Base-by-base conservation (phyloP, 1,140 invertebrate species). In the Ericerus pela region DNA sequence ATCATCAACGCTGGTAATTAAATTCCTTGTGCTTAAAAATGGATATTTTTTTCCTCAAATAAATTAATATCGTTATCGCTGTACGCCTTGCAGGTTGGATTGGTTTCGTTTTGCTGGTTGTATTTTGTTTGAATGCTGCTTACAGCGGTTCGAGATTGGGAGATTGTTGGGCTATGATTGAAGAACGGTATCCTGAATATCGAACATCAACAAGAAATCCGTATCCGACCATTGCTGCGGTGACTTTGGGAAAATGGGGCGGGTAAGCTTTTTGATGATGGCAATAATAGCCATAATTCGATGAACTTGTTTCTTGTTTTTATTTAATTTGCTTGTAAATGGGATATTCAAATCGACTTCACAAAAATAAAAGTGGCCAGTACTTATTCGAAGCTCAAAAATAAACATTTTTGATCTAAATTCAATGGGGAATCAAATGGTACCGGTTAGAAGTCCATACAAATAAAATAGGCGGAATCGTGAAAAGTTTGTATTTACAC, bases 131-230 rank as follows among this genome's bases (percentile, higher is more conserved):
- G 0, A 72, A 75, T 54, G 73, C 78, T 1, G 76, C 72, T 2
- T 80, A 77, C 66, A 76, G 77, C 14, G 79, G 78, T 14, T 77
- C 75, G 31, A 69, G 76, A 22, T 67, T 86, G 0, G 80, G 79
- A 0, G 70, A 73, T 33, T 81, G 80, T 64, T 85, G 82, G 83
- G 68, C 75, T 27, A 81, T 85, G n/a, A 61, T 86, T 22, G 78
- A 82, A 64, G 75, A 78, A 38, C 65, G 80, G 2, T 78, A 77
- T 64, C 75, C 76, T 0, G 74, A 82, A 57, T 76, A 78, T 65
- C 66, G 72, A 60, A 69, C 65, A 41, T 68, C 73, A 31, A 74
- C 75, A 56, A 66, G 80, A 53, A 77, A 81, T 63, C 82, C 82
- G 0, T 85, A 84, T 64, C 71, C 79, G 1, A 77, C 78, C 11